These are phyloP conservation scores for Ophioninae sp. DNA, from an alignment of 2,888 invertebrate genomes.

Conservation along the genomic window DNA sequence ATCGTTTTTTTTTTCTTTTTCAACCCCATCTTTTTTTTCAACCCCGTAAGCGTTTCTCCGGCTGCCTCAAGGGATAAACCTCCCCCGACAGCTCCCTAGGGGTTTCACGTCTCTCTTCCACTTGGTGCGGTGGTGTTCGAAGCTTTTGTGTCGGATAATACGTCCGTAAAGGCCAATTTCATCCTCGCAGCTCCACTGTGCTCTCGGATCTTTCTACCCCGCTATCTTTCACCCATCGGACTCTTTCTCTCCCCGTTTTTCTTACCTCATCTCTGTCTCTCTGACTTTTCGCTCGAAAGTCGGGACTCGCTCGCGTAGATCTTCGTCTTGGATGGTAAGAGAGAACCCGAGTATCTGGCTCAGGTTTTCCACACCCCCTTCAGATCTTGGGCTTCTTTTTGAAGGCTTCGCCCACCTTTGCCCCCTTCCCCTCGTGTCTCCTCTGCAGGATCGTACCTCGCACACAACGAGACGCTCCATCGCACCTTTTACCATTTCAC, in stretches of 20 bases:
- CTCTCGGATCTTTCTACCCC: constrained; percentile 62
- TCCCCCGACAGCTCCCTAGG: constrained; percentile 28
- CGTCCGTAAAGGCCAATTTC: constrained; percentile 62
- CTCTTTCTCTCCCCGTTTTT: constrained; percentile 40
- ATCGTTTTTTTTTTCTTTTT: constrained; percentile 4
- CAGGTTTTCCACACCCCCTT: constrained; percentile 30
- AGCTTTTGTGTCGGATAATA: constrained; percentile 64
- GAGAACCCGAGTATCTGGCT: constrained; percentile 21
- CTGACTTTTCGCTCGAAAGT: constrained; percentile 37
- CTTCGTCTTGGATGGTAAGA: constrained; percentile 28
- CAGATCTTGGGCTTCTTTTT: constrained; percentile 42
- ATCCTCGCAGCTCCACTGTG: constrained; percentile 50
- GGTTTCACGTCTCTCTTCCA: constrained; percentile 25
- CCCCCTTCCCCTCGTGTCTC: background rate
- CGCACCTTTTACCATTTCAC: constrained; percentile 62
- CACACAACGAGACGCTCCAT: constrained; percentile 55
- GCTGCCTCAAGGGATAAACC: constrained; percentile 27
- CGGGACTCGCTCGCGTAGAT: constrained; percentile 30
- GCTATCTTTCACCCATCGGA: constrained; percentile 66
- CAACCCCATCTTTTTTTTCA: constrained; percentile 19
- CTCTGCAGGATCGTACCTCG: constrained; percentile 26
- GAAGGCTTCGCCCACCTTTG: constrained; percentile 14
- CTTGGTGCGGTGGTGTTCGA: constrained; percentile 45
- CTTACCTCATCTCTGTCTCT: constrained; percentile 20
- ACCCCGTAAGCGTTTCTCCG: constrained; percentile 31